Evolutionary conservation across 2,113 vertebrate genomes (phyloP), one percentile per base, ranked within the genome.

Genomic region (Phrynosoma platyrhinos): DNA sequence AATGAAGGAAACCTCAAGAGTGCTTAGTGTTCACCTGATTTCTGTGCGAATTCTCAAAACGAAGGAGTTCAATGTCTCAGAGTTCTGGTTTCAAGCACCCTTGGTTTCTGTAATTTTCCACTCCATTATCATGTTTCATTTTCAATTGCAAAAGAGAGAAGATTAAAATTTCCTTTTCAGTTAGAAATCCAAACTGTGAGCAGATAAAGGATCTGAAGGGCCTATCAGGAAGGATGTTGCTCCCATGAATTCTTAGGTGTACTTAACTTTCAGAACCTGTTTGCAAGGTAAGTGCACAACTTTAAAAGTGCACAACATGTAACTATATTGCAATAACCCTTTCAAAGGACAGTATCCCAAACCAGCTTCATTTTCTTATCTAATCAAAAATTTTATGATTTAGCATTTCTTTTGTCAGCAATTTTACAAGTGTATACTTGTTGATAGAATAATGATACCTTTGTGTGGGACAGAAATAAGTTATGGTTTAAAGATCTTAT

Each of bases 101-200:
- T 87, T 69, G 36, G n/a, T 80, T 58, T 88, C 91, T 91, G 92
- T 95, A 92, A 89, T 94, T 94, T 95, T 95, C 95, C 92, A 93
- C 86, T 92, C 89, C 20, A 80, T 94, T 92, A 92, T 90, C 91
- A 42, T 0, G 0, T 89, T 95, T 94, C 89, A 82, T 95, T 90
- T 94, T 94, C 90, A 87, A 82, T 86, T 93, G 85, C 89, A 90
- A 92, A 79, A 36, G 69, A 9, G n/a, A 89, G 87, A 62, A 62
- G 87, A 74, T 76, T 69, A 79, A 92, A 1, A 86, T 91, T 92
- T 89, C n/a, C 84, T 89, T 79, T 88, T 91, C 89, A 2, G 9
- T 0, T 0, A 0, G 21, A 66, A 32, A 92, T 81, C 16, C 88
- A 78, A 55, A 78, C 13, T 72, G 84, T 82, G 66, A 83, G 32